Conservation (phyloP, 2,888 invertebrate species). For the Epinotia brunnichana region DNA sequence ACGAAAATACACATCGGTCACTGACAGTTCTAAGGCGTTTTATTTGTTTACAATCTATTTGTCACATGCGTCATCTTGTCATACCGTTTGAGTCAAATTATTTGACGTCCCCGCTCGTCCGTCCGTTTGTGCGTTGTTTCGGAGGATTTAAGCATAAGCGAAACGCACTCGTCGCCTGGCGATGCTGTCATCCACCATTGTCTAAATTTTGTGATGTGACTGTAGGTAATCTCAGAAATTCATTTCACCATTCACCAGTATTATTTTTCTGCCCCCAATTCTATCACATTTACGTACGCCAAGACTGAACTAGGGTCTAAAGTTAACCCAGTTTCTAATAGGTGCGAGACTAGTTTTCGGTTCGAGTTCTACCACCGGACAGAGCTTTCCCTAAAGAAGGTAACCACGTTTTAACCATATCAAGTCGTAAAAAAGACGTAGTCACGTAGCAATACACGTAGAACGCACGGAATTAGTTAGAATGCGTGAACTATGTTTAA, state of each 20-base stretch:
- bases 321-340: constrained; percentile 3
- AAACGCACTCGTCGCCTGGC: constrained; percentile 21
- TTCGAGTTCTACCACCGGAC: constrained; percentile 29
- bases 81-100: not conserved
- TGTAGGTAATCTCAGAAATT: constrained; percentile 37
- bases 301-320: constrained; percentile 1
- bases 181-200: constrained; percentile 42
- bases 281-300: constrained; percentile 6
- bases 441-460: constrained; percentile 6
- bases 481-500: not conserved
- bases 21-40: constrained; percentile 3
- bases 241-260: constrained; percentile 38
- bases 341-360: constrained; percentile 4
- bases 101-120: too few species aligned
- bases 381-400: constrained; percentile 40
- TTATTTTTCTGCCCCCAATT: constrained; percentile 39
- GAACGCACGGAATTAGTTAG: not conserved
- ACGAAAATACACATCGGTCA: not conserved
- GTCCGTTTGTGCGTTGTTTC: not conserved
- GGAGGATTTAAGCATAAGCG: constrained; percentile 23
- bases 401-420: constrained; percentile 39
- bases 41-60: not conserved
- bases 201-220: constrained; percentile 40
- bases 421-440: constrained; percentile 4
- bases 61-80: not conserved